Conservation (phyloP, 2,113 vertebrate species). For the Trogon melanurus region DNA sequence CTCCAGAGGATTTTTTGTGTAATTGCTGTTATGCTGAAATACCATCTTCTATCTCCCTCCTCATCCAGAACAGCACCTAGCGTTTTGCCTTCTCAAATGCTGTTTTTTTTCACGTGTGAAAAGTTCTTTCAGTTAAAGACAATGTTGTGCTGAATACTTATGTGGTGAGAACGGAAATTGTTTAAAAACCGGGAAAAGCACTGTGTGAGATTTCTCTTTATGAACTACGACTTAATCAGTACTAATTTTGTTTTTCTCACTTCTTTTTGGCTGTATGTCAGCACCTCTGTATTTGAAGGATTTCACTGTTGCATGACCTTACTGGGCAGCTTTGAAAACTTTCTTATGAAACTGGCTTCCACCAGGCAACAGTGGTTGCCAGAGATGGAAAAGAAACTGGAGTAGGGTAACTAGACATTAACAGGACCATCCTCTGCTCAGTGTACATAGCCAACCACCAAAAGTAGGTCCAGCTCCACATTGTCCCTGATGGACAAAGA, state of each 20-base stretch:
- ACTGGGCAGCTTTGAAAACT: not conserved
- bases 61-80: not conserved
- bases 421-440: not conserved
- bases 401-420: not conserved
- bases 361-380: not conserved
- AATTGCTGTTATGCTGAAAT: not conserved
- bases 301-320: not conserved
- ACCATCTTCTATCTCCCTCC: not conserved
- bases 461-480: not conserved
- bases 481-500: not conserved
- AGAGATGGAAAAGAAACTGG: not conserved
- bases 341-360: not conserved
- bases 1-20: not conserved
- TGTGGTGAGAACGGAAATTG: accelerated
- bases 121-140: not conserved
- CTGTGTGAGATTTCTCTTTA: not conserved
- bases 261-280: not conserved
- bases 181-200: not conserved
- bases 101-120: not conserved
- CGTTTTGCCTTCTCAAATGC: not conserved
- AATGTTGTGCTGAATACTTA: not conserved
- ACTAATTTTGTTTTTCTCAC: not conserved
- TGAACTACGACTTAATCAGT: not conserved
- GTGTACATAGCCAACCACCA: not conserved
- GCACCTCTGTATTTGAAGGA: not conserved